These are phyloP conservation scores for Lepidochitona cinerea DNA, from an alignment of 2,888 invertebrate species.

Conservation along the genomic window DNA sequence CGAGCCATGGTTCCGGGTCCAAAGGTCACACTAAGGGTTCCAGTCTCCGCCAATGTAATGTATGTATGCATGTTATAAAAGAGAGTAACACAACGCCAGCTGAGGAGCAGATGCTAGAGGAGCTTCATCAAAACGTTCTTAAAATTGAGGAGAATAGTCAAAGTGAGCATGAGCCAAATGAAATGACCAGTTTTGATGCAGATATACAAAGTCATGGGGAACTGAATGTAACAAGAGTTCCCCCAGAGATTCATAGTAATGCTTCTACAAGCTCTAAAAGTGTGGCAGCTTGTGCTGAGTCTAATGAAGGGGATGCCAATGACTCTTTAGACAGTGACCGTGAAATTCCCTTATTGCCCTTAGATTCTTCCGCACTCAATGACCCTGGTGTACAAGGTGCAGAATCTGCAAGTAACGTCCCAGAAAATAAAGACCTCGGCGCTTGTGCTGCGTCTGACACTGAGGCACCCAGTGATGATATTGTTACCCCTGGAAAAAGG, in stretches of 20 bases:
- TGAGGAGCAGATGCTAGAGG: background rate
- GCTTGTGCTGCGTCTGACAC: background rate
- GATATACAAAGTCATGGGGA: background rate
- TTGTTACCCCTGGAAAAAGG: background rate
- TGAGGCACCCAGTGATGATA: background rate
- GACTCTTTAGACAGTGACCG: background rate
- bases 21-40: background rate
- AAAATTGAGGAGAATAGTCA: background rate
- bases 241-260: background rate
- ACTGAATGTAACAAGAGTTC: too few species aligned
- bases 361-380: background rate
- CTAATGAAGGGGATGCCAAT: background rate
- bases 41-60: background rate
- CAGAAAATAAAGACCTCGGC: too few species aligned
- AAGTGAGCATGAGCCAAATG: background rate
- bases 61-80: background rate
- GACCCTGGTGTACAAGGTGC: background rate
- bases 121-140: background rate
- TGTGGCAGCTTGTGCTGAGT: background rate
- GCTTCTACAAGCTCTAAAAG: background rate
- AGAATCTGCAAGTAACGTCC: background rate
- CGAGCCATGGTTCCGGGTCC: background rate
- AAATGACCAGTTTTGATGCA: background rate
- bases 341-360: background rate
- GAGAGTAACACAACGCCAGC: background rate